phyloP scores from a whole-genome alignment of 2,888 invertebrate species.

The Orthonevra nobilis region DNA sequence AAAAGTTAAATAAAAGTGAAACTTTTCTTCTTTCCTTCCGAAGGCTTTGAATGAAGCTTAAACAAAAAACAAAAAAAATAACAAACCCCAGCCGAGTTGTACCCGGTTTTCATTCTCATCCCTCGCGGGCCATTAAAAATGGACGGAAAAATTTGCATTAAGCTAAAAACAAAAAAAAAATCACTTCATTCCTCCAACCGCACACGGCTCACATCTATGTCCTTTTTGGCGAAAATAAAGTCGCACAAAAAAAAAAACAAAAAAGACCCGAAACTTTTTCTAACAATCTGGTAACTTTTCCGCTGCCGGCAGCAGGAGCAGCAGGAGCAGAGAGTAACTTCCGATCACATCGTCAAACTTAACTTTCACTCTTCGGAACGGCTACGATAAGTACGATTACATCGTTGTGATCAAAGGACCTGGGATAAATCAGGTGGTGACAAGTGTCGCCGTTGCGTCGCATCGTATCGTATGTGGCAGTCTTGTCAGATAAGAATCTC shows the following conservation, averaged over 20 bases:
- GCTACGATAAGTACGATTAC: too few species aligned
- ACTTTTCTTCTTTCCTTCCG: slow-evolving; percentile 33
- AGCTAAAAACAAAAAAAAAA: slow-evolving; percentile 22
- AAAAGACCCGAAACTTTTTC: slow-evolving; percentile 35
- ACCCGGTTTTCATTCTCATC: neutral
- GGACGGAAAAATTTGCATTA: slow-evolving; percentile 55
- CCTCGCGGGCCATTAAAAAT: slow-evolving; percentile 35
- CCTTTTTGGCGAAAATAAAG: too few species aligned
- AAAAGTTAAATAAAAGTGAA: slow-evolving; percentile 63
- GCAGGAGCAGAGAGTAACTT: slow-evolving; percentile 23
- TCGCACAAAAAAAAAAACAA: too few species aligned
- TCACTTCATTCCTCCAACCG: neutral
- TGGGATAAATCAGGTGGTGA: slow-evolving; percentile 7
- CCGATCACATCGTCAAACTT: slow-evolving; percentile 8
- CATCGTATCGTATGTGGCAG: slow-evolving; percentile 11
- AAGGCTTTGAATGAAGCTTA: neutral
- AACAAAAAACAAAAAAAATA: too few species aligned
- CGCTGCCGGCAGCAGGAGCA: neutral
- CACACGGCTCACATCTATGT: too few species aligned
- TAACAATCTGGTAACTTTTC: slow-evolving; percentile 17
- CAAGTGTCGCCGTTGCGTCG: slow-evolving; percentile 7
- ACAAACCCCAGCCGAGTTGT: too few species aligned
- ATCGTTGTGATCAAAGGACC: slow-evolving; percentile 34
- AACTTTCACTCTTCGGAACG: slow-evolving; percentile 20
- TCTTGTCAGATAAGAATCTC: slow-evolving; percentile 12